phyloP scores from a whole-genome alignment of 2,113 vertebrate genomes.

The Dendrocopos noguchii region DNA sequence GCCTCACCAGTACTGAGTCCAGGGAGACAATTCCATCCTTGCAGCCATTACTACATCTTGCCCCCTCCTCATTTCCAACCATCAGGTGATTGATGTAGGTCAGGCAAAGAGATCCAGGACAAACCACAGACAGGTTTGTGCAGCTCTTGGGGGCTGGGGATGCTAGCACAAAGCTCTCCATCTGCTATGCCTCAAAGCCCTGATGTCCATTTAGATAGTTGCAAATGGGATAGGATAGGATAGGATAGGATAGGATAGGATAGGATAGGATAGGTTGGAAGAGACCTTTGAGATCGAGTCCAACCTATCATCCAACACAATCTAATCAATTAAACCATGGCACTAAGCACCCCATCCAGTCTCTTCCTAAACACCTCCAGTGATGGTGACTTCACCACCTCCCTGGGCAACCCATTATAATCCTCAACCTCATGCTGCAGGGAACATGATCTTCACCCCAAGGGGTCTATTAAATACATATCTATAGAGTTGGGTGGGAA shows the following conservation, averaged over 20 bases:
- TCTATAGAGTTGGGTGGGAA: neutral
- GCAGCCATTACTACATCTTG: neutral
- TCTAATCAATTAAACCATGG: too few relatives aligned
- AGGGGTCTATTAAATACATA: neutral
- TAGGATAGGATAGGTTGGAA: too few relatives aligned
- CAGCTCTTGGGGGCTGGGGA: neutral
- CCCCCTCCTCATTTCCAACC: neutral
- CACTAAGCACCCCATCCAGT: too few relatives aligned
- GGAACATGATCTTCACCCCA: neutral
- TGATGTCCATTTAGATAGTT: too few relatives aligned
- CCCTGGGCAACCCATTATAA: neutral
- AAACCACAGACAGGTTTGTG: fast-evolving
- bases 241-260: too few relatives aligned
- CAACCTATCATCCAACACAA: too few relatives aligned
- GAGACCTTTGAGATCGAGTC: too few relatives aligned
- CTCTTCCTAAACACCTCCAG: too few relatives aligned
- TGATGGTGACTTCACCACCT: too few relatives aligned
- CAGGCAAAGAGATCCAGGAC: neutral
- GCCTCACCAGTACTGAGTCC: too few relatives aligned
- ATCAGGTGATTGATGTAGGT: neutral
- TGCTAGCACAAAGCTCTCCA: neutral
- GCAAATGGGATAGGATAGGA: too few relatives aligned
- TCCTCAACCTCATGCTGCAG: neutral
- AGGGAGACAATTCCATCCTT: neutral
- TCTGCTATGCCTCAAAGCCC: neutral